Conservation (phyloP, 2,888 invertebrate species). For the Dryococelus australis region DNA sequence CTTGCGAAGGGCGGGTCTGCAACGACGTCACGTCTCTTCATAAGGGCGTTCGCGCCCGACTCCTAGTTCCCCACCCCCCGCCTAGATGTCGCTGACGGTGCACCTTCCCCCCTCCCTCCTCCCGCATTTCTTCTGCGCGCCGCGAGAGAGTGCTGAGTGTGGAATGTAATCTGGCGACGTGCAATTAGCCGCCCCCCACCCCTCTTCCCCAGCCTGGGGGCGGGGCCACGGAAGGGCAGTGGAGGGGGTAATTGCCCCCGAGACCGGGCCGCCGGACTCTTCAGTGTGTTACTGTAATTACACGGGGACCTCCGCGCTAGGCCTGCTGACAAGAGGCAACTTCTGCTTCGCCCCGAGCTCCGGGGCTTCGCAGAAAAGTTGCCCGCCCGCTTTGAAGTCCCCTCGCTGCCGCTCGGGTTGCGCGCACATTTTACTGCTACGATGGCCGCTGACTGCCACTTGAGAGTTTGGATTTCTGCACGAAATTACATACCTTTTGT, state of each 20-base stretch:
- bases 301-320: background rate
- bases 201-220: no score
- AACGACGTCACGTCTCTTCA: background rate
- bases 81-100: background rate
- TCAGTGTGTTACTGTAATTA: slow-evolving; percentile 3
- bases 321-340: background rate
- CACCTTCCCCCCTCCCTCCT: background rate
- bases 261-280: background rate
- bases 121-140: no score
- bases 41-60: background rate
- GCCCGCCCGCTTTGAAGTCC: no score
- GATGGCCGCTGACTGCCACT: no score
- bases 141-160: background rate
- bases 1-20: background rate
- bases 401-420: no score
- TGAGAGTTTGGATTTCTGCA: no score
- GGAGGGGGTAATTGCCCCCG: background rate
- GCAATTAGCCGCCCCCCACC: background rate
- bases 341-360: no score
- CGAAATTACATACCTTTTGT: no score
- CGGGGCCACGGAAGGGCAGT: background rate
- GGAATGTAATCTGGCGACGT: slow-evolving; percentile 1
- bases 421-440: no score
- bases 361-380: no score
- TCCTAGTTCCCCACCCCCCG: background rate